Evolutionary conservation across 2,113 vertebrate genomes (phyloP), one percentile per base, ranked within the genome.

Genomic region (Fregata magnificens): DNA sequence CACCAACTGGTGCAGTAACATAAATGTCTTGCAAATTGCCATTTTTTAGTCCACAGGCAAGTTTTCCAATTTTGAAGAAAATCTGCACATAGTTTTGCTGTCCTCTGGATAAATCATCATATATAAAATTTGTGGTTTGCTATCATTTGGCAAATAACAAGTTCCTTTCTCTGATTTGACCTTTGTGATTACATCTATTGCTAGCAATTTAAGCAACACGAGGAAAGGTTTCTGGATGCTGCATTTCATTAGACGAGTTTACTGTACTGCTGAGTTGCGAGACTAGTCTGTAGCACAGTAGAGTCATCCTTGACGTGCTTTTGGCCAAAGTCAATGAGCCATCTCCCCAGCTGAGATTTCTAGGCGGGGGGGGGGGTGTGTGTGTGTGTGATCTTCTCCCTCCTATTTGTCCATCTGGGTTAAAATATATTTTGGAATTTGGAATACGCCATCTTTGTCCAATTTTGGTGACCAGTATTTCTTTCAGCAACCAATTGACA

Each of bases 311-410:
- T 79, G 44, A 72, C 34, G 6, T 9, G 34, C 6, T 83, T 72
- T 78, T 78, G 31, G 42, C 40, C 36, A 38, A 83, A 81, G 71
- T 32, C 78, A 70, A 9, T 45, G 25, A 88, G 45, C 45, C 9
- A 16, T 24, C 11, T 73, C 18, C 36, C 11, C 29, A 76, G 0
- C 2, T 12, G 17, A 85, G 26, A 21, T 74, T 83, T 78, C 42
- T 44, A 34, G 20, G 26, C 4, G 5, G 2, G 3, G 10, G 3
- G 7, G n/a, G n/a, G n/a, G n/a, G n/a, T n/a, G n/a, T n/a, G n/a
- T n/a, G n/a, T n/a, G n/a, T n/a, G n/a, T n/a, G n/a, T 17, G 13
- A 31, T 80, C 70, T 88, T 86, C 7, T 78, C 16, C 19, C 17
- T 74, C 5, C 13, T 65, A 3, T 86, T 92, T 91, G 12, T 61